A percentile compares a stretch with the other conserved stretches of the same genome.
Conservation (phyloP, 2,888 invertebrate genomes). For the Spodoptera exigua region DNA sequence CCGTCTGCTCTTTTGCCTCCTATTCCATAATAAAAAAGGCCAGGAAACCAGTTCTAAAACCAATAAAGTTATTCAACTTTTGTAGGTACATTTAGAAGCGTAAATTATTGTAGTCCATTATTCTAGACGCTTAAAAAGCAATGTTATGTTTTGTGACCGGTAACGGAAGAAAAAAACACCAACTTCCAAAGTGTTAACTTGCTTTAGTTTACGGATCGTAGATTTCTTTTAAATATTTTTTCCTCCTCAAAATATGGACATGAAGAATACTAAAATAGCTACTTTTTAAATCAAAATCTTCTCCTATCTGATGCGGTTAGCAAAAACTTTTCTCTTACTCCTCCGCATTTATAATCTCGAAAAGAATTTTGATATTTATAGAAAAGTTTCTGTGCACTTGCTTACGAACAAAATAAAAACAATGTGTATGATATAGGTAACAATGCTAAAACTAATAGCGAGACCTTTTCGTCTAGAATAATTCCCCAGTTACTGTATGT, state of each 20-base stretch:
- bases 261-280: no score
- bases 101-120: slow-evolving; percentile 78
- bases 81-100: slow-evolving; percentile 72
- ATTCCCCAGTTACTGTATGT: slow-evolving; percentile 21
- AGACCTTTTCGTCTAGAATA: background rate
- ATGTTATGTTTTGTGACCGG: slow-evolving; percentile 74
- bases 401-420: no score
- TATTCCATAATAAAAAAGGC: slow-evolving; percentile 41
- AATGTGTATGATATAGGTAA: background rate
- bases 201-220: slow-evolving; percentile 48
- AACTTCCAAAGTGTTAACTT: slow-evolving; percentile 57
- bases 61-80: slow-evolving; percentile 77
- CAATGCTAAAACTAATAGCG: background rate
- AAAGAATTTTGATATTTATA: no score
- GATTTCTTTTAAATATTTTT: slow-evolving; percentile 29
- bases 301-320: no score
- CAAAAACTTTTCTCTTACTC: no score
- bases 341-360: no score
- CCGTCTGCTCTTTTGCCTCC: no score
- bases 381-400: no score
- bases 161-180: slow-evolving; percentile 56
- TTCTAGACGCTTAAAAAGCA: slow-evolving; percentile 79
- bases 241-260: background rate
- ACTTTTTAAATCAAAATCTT: no score
- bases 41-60: slow-evolving; percentile 62